Evolutionary conservation across 2,888 invertebrate species (phyloP).

Genomic region (Amiota minor): DNA sequence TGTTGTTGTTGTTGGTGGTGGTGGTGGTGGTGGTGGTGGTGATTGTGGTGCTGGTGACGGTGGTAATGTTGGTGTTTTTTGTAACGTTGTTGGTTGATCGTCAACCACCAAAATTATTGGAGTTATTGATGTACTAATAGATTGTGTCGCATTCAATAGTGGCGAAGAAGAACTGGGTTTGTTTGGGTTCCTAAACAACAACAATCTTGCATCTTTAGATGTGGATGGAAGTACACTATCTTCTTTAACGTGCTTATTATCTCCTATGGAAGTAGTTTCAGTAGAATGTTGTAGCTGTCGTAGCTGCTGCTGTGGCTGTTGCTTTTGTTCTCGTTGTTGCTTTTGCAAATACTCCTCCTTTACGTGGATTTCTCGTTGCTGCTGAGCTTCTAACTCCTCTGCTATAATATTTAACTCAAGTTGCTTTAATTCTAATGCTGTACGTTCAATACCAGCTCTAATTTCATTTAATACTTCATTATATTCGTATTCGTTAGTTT

Average conservation of each 20-base stretch:
- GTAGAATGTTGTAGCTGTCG: not conserved
- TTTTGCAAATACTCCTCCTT: constrained; percentile 8
- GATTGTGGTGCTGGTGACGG: not conserved
- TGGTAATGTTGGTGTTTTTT: not conserved
- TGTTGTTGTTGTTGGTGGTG: no score
- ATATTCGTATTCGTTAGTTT: not conserved
- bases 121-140: not conserved
- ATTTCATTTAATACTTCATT: constrained; percentile 9
- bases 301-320: constrained; percentile 27
- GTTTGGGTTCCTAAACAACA: not conserved
- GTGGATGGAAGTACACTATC: not conserved
- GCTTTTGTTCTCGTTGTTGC: constrained; percentile 28
- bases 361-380: constrained; percentile 27
- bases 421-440: constrained; percentile 24
- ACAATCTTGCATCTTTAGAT: not conserved
- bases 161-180: not conserved
- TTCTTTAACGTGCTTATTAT: not conserved
- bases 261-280: not conserved
- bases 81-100: not conserved
- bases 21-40: no score
- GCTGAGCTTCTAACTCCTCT: constrained; percentile 33
- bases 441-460: constrained; percentile 28
- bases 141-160: not conserved
- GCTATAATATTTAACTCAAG: constrained; percentile 36
- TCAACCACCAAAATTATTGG: not conserved